Base-by-base conservation (phyloP, 2,113 vertebrate genomes). In the Oryzias woworae region DNA sequence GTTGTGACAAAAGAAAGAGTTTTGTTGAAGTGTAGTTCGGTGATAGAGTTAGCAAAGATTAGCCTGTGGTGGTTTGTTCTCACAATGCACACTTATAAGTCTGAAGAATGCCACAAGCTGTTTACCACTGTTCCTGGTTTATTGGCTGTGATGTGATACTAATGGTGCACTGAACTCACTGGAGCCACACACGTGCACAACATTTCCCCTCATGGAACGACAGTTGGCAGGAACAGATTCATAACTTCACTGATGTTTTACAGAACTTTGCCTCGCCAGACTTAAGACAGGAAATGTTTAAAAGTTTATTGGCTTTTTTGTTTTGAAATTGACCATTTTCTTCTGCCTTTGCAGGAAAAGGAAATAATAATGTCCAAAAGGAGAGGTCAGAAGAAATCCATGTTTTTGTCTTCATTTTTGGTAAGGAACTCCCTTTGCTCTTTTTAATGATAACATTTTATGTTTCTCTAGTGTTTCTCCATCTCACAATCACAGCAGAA, bases 351-450 rank as follows among this genome's bases (percentile, higher is more conserved):
- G 13, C 45, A 94, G 94, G 88, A 88, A 82, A 87, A 87, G 87
- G 58, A 81, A 57, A 77, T 81, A 87, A 81, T 91, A 51, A 98
- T 98, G 97, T 89, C 88, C 79, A 87, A 79, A 52, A 73, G 79
- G 36, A 85, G 84, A 82, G 85, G 89, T 82, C 17, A 73, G 12
- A 92, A 79, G 73, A 92, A 91, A 84, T 91, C 78, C 45, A 75
- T 92, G 4, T 66, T 96, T 73, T 91, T 98, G 71, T 93, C 92
- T 2, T 87, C 95, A 24, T 82, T 98, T 67, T 84, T 97, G 90
- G 97, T 99, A 91, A 87, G 95, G 81, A 65, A 54, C 14, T 47
- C 2, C 18, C 3, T 10, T 7, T 44, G 14, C 20, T 23, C 6
- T 52, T 66, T 66, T 5, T 7, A 20, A 20, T 20, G 1, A 20